Evolutionary conservation across 1,140 invertebrate species (phyloP).

Genomic region (Sitobion miscanthi): DNA sequence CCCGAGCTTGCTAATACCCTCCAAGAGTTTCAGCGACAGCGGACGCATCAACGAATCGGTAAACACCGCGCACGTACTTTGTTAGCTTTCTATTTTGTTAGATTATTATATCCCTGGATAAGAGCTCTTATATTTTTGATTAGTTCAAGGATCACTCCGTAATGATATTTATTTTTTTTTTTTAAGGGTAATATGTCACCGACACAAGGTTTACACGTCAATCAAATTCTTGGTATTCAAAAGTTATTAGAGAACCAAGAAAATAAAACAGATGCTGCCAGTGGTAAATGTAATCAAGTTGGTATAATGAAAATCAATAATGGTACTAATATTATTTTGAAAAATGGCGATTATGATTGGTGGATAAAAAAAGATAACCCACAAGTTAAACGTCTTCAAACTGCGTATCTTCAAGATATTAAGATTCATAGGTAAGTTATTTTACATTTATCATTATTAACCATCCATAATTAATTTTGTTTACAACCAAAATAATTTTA

Average conservation of each 20-base stretch:
- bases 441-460: background rate
- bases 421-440: slow-evolving; percentile 67
- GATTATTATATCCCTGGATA: background rate
- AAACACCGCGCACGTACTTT: background rate
- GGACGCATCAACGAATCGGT: slow-evolving; percentile 65
- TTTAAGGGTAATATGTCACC: slow-evolving; percentile 53
- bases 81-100: background rate
- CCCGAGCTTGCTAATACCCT: slow-evolving; percentile 71
- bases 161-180: background rate
- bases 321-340: slow-evolving; percentile 47
- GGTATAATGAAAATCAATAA: background rate
- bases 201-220: slow-evolving; percentile 60
- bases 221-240: background rate
- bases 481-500: background rate
- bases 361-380: slow-evolving; percentile 57
- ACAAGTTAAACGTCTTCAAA: slow-evolving; percentile 56
- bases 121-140: background rate
- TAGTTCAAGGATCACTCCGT: background rate
- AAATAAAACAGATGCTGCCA: background rate
- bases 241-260: background rate
- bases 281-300: background rate
- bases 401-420: slow-evolving; percentile 74
- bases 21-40: slow-evolving; percentile 72
- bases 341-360: slow-evolving; percentile 42
- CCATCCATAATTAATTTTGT: background rate